Evolutionary conservation across 2,888 invertebrate species (phyloP).

Genomic region (Neuroscelio doddi): DNA sequence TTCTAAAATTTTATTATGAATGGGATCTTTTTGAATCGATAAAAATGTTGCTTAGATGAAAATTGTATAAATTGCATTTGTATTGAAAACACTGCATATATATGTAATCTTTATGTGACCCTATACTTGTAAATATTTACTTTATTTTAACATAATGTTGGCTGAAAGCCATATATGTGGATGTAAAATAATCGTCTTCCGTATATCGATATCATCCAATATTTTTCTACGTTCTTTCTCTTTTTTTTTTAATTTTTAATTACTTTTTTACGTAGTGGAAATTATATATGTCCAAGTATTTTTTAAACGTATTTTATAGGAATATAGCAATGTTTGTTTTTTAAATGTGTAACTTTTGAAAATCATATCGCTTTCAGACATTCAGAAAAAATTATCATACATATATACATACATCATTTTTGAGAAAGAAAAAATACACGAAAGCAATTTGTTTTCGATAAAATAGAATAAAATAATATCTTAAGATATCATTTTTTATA

Average conservation of each 20-base stretch:
- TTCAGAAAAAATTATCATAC: background rate
- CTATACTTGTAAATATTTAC: background rate
- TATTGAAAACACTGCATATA: background rate
- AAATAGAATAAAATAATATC: conserved; percentile 21
- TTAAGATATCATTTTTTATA: conserved; percentile 56
- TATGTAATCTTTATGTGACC: background rate
- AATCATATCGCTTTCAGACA: conserved; percentile 6
- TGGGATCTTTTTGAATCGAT: background rate
- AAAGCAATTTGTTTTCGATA: conserved; percentile 15
- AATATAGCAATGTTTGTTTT: too few relatives aligned
- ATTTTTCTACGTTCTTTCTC: conserved; percentile 10
- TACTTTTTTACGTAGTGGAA: too few relatives aligned
- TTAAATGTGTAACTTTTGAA: too few relatives aligned
- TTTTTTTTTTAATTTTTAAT: too few relatives aligned
- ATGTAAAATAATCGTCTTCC: conserved; percentile 4
- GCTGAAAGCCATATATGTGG: background rate
- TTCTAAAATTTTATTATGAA: conserved; percentile 6
- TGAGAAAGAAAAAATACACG: conserved; percentile 10
- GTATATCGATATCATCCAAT: background rate
- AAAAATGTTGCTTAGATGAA: background rate
- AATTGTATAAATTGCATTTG: conserved; percentile 6
- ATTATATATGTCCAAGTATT: too few relatives aligned
- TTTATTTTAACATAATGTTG: conserved; percentile 1
- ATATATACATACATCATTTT: conserved; percentile 14
- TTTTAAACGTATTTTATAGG: too few relatives aligned